A percentile compares a stretch with the other conserved stretches of the same genome.
phyloP scores from a whole-genome alignment of 2,888 invertebrate genomes.

The Scelioninae gen. 1 region DNA sequence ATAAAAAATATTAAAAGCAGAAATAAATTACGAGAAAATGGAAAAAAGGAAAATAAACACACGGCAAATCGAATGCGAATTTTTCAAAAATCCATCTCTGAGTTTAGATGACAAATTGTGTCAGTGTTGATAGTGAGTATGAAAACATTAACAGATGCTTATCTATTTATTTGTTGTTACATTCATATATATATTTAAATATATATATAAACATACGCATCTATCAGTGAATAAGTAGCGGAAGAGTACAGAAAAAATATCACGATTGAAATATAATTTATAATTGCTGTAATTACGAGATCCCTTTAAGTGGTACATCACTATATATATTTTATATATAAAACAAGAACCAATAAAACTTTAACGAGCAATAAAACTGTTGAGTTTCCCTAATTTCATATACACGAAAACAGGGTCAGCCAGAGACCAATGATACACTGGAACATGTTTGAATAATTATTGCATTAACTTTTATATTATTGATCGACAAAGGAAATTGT shows the following conservation, averaged over 20 bases:
- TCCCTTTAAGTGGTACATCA: conserved; percentile 77
- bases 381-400: conserved; percentile 75
- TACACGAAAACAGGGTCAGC: conserved; percentile 48
- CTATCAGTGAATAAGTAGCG: conserved; percentile 59
- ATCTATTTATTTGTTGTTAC: conserved; percentile 83
- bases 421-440: conserved; percentile 31
- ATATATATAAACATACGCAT: conserved; percentile 33
- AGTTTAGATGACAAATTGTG: conserved; percentile 55
- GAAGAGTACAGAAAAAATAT: conserved; percentile 75
- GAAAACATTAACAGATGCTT: conserved; percentile 81
- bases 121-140: conserved; percentile 82
- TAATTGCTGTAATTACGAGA: conserved; percentile 80
- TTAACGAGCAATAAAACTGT: conserved; percentile 78
- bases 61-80: conserved; percentile 62
- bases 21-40: conserved; percentile 3
- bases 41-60: conserved; percentile 8
- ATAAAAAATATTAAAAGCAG: conserved; percentile 34
- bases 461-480: background rate
- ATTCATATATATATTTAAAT: conserved; percentile 76
- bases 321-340: conserved; percentile 80
- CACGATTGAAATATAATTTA: conserved; percentile 80
- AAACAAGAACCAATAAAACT: conserved; percentile 71
- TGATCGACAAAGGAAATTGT: background rate
- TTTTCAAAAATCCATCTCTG: conserved; percentile 62
- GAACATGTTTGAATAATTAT: background rate